Evolutionary conservation across 2,888 invertebrate species (phyloP), one percentile per base, ranked within the genome.

Genomic region (Leucozona laternaria): DNA sequence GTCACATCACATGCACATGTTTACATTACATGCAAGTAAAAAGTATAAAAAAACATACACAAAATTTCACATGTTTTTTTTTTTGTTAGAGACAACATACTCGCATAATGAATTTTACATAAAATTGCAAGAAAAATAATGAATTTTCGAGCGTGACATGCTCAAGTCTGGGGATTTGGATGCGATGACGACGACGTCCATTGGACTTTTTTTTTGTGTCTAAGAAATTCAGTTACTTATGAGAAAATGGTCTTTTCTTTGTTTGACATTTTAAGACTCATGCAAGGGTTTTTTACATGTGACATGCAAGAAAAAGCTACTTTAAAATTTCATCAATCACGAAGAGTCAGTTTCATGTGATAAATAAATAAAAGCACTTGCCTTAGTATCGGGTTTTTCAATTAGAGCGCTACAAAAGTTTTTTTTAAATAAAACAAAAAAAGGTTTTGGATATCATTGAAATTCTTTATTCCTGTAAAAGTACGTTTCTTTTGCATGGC

Each of bases 321-420:
- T 62, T 43, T n/a, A 43, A 62, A 40, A 62, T 62, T 43, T 22
- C 43, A 25, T 43, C 10, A 43, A 40, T 40, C 60, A 60, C 40
- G 22, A 40, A 62, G 10, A 5, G 3, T 4, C 22, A 22, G 1
- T n/a, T 43, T n/a, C 5, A 20, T n/a, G 20, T 31, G 17, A 45
- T 53, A 53, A 25, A 25, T 53, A 53, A 53, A 25, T 22, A 25
- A 25, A 53, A 20, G 1, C 20, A 4, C 20, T 48, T 48, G 45
- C n/a, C n/a, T n/a, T n/a, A n/a, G n/a, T n/a, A n/a, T n/a, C n/a
- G n/a, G n/a, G n/a, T n/a, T n/a, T n/a, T n/a, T n/a, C n/a, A n/a
- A n/a, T n/a, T n/a, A n/a, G n/a, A n/a, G n/a, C n/a, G n/a, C n/a
- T n/a, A n/a, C n/a, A n/a, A n/a, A n/a, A n/a, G n/a, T n/a, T n/a